Conservation (phyloP, 92 coral and sea anemone species). For the Phenganax stokvisi region DNA sequence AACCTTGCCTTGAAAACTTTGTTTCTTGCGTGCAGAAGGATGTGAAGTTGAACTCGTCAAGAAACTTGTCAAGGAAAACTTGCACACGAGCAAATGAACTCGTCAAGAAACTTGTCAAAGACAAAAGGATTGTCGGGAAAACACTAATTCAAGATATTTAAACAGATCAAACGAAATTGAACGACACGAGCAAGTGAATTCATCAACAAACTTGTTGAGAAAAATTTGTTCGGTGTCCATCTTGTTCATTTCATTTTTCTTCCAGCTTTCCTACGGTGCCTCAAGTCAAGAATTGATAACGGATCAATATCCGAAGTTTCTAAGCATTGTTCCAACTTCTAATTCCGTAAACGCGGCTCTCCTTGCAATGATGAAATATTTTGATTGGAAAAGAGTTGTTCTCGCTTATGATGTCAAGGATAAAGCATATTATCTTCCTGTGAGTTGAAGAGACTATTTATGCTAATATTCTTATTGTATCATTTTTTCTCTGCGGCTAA, state of each 20-base stretch:
- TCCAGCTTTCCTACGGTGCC: constrained; percentile 31
- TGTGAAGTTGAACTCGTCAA: neutral
- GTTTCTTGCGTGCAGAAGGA: too few relatives aligned
- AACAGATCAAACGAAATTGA: too few relatives aligned
- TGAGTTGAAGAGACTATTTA: neutral
- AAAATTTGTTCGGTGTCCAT: too few relatives aligned
- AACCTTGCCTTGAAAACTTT: too few relatives aligned
- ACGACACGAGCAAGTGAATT: too few relatives aligned
- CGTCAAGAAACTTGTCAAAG: too few relatives aligned
- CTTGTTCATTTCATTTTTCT: neutral
- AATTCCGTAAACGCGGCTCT: neutral
- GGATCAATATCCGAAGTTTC: neutral
- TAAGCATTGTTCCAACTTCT: neutral
- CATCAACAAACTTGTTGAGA: too few relatives aligned
- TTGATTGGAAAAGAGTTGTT: constrained; percentile 8
- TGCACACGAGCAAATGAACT: too few relatives aligned
- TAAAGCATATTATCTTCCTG: constrained; percentile 25
- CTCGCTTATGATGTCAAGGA: constrained; percentile 23
- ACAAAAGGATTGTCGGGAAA: too few relatives aligned
- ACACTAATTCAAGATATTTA: too few relatives aligned
- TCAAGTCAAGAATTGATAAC: constrained; percentile 6
- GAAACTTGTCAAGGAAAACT: neutral
- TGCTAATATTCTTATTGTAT: constrained; percentile 6
- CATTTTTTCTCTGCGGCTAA: neutral
- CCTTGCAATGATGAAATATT: neutral